A percentile compares a stretch with the other conserved stretches of the same genome.
Evolutionary conservation across 2,113 vertebrate genomes (phyloP).

Genomic region (Actenoides lindsayi): DNA sequence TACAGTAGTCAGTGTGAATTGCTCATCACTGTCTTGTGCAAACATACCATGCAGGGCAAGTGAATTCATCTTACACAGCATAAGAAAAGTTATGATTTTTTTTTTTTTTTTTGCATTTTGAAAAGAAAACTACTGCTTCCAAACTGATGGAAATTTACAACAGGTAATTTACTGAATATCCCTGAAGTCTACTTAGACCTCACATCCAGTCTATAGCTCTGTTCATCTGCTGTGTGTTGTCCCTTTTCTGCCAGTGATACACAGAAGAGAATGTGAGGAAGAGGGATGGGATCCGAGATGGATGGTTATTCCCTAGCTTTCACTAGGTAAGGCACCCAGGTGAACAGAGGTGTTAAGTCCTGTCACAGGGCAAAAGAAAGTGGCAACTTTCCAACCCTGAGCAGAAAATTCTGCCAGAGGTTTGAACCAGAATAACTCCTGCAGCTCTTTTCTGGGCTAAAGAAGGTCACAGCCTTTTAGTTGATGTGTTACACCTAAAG

Average conservation of each 20-base stretch:
- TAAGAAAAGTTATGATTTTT: neutral
- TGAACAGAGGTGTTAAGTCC: neutral
- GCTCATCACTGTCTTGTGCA: neutral
- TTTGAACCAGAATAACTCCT: neutral
- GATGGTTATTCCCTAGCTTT: neutral
- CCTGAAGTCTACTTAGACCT: neutral
- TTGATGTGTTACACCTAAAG: neutral
- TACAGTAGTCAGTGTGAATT: neutral
- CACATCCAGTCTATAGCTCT: neutral
- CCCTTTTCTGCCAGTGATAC: neutral
- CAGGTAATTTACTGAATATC: neutral
- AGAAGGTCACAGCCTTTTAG: neutral
- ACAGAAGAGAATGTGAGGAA: neutral
- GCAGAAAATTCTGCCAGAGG: neutral
- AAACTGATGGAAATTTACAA: neutral
- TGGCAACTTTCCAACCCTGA: neutral
- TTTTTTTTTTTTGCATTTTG: neutral
- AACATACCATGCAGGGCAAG: neutral
- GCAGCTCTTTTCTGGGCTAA: neutral
- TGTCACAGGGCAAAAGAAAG: neutral
- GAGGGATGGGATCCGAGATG: neutral
- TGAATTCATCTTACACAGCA: neutral
- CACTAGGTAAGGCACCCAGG: neutral
- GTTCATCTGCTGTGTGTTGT: neutral
- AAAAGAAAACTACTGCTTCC: neutral